Percentiles rank a stretch among this genome's conserved stretches.
phyloP scores from a whole-genome alignment of 2,888 invertebrate species.

The Mellilla xanthometata region DNA sequence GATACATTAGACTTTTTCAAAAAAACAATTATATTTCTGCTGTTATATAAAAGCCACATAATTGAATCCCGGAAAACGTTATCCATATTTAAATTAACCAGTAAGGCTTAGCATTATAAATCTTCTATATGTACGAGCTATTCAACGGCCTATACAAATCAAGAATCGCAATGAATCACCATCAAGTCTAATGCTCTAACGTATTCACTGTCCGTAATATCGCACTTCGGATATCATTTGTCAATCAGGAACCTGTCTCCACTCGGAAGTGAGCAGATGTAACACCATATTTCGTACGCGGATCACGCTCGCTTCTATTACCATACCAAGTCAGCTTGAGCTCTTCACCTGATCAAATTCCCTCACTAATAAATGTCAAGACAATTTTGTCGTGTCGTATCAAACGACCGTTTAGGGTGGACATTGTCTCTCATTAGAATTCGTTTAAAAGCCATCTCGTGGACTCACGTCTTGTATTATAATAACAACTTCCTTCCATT shows the following conservation, averaged over 20 bases:
- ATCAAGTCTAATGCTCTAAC: conserved; percentile 17
- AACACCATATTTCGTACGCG: conserved; percentile 40
- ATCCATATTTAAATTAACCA: no score
- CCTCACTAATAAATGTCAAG: conserved; percentile 12
- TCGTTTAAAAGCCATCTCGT: conserved; percentile 41
- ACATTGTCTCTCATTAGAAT: conserved; percentile 41
- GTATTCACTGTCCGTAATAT: conserved; percentile 37
- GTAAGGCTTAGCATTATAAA: no score
- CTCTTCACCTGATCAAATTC: conserved; percentile 5
- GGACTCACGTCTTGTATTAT: conserved; percentile 42
- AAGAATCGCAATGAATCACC: conserved; percentile 14
- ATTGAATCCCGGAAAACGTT: no score
- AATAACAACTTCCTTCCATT: conserved; percentile 54
- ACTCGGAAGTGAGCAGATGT: conserved; percentile 52
- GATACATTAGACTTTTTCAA: no score
- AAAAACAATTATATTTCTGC: no score
- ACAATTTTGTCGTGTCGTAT: conserved; percentile 11
- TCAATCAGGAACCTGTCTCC: conserved; percentile 42
- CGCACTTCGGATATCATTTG: conserved; percentile 45
- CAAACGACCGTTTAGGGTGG: conserved; percentile 24
- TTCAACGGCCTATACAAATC: not conserved
- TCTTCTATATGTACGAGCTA: no score
- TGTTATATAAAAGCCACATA: no score
- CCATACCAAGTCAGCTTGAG: conserved; percentile 11
- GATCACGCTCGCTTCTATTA: conserved; percentile 31